Conservation (phyloP, 2,888 invertebrate genomes). For the Hydropsyche betteni region DNA sequence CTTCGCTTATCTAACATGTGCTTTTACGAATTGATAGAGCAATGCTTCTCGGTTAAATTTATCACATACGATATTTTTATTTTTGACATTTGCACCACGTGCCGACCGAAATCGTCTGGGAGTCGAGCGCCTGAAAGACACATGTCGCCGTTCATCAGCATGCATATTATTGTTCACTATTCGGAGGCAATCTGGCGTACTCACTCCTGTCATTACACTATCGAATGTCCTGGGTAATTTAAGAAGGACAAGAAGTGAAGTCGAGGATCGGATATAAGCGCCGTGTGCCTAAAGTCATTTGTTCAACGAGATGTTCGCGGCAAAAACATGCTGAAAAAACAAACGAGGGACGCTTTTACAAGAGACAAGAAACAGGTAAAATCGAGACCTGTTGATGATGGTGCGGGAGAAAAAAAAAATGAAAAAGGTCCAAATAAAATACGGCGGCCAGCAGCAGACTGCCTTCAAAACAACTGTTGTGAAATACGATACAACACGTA, state of each 20-base stretch:
- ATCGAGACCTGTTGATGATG: constrained; percentile 7
- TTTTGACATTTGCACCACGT: too few species aligned
- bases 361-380: constrained; percentile 21
- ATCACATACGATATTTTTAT: too few species aligned
- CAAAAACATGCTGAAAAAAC: constrained; percentile 24
- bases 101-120: too few species aligned
- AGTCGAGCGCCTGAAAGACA: too few species aligned
- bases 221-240: constrained; percentile 10
- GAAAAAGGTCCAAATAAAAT: background rate
- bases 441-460: constrained; percentile 37
- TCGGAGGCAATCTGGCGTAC: background rate
- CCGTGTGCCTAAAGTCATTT: constrained; percentile 17
- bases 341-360: background rate
- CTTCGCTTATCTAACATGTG: too few species aligned
- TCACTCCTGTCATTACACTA: constrained; percentile 24
- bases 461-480: constrained; percentile 37
- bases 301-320: constrained; percentile 26
- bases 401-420: background rate
- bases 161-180: too few species aligned
- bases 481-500: constrained; percentile 40
- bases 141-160: too few species aligned
- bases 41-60: too few species aligned
- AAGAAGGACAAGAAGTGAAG: constrained; percentile 23
- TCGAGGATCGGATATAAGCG: background rate
- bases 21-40: too few species aligned